Percentiles rank a stretch among this genome's conserved stretches.
Conservation (phyloP, 1,140 invertebrate genomes). For the Teleogryllus occipitalis region DNA sequence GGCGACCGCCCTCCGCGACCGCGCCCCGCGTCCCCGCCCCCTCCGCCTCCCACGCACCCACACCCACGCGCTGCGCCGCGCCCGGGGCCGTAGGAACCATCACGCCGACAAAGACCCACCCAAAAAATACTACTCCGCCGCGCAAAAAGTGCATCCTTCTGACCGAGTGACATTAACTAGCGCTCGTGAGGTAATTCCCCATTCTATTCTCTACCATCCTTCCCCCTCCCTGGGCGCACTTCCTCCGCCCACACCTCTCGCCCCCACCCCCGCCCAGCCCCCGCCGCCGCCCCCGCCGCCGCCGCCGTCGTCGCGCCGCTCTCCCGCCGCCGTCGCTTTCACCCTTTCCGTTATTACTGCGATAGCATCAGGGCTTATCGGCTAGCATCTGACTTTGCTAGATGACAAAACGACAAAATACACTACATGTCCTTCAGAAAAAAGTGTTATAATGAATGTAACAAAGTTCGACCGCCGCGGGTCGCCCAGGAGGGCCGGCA, state of each 20-base stretch:
- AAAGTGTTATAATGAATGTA: constrained; percentile 6
- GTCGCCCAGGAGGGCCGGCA: neutral
- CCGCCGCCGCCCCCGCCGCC: no score
- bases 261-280: no score
- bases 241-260: neutral
- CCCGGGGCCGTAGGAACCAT: no score
- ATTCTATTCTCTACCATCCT: neutral
- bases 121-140: no score
- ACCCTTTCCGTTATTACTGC: neutral
- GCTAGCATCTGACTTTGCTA: neutral
- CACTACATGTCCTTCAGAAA: neutral
- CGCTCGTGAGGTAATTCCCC: neutral
- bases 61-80: no score
- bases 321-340: neutral
- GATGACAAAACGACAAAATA: constrained; percentile 5
- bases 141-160: neutral
- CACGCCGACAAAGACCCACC: no score
- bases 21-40: no score
- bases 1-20: no score
- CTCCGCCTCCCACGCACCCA: no score
- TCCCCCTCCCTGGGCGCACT: neutral
- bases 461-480: neutral
- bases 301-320: neutral
- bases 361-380: neutral
- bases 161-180: neutral